Base-by-base conservation (phyloP, 2,888 invertebrate species). In the Sturmia bella region DNA sequence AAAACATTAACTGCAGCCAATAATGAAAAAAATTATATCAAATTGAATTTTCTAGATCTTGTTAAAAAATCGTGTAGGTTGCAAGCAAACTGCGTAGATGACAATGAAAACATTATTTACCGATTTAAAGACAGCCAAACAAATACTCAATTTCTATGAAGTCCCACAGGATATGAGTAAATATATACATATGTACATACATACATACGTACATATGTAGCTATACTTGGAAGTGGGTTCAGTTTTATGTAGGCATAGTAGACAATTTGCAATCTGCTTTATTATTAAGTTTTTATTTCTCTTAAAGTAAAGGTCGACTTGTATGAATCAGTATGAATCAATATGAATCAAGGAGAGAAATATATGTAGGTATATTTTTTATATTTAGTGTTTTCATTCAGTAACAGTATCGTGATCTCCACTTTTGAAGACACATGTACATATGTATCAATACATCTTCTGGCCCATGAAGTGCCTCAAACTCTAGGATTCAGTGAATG, bases 41-140 rank as follows among this genome's bases (percentile, higher is more conserved):
- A 64, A 63, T 56, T 45, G 12, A 24, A 17, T 15, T 43, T 45
- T 24, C 21, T 56, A 72, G 72, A 21, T 72, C 57, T 66, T 78
- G 72, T 72, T 76, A 19, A 56, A 9, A 56, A 61, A 41, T 69
- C 74, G 82, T 70, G 82, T 82, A 74, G 81, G 82, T 59, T 48
- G 77, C 43, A 15, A 19, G 43, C 52, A 56, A n/a, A 73, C 68
- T 82, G 77, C 77, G 81, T 82, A 77, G 77, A 77, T 82, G 81
- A 64, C 74, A 82, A 77, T 57, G 32, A 72, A 77, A 64, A 37
- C 41, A 19, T 32, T 77, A 50, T 32, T 59, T 70, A 57, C 7
- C 50, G 50, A 43, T 9, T 50, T 50, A 37, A 24, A 43, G 54
- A 21, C 32, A 52, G 19, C 9, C 27, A 52, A 52, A 59, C 24